phyloP scores from a whole-genome alignment of 2,113 vertebrate species.

The Protobothrops mucrosquamatus region DNA sequence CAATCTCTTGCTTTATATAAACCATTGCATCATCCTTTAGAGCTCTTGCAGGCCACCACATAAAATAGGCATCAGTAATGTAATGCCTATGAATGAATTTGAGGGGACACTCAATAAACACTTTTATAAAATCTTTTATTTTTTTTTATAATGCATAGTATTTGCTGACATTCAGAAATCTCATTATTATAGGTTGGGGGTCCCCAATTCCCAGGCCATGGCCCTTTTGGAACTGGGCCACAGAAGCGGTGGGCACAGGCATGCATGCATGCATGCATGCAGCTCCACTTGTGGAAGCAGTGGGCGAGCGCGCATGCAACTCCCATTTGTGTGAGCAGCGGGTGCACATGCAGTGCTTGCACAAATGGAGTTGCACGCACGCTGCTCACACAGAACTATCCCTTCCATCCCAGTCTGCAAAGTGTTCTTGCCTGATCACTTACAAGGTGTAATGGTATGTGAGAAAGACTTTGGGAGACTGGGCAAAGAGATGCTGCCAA shows the following conservation, averaged over 20 bases:
- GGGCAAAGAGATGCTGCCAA: not conserved
- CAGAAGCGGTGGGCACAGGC: too few relatives aligned
- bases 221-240: too few relatives aligned
- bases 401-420: too few relatives aligned
- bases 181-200: not conserved
- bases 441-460: not conserved
- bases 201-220: too few relatives aligned
- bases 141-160: not conserved
- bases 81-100: not conserved
- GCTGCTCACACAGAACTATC: too few relatives aligned
- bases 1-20: not conserved
- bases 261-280: too few relatives aligned
- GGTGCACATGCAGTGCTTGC: too few relatives aligned
- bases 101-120: not conserved
- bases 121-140: not conserved
- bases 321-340: too few relatives aligned
- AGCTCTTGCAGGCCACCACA: not conserved
- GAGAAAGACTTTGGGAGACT: not conserved
- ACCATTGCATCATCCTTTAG: not conserved
- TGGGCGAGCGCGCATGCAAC: too few relatives aligned
- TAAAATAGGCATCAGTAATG: not conserved
- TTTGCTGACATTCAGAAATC: not conserved
- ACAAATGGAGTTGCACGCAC: too few relatives aligned
- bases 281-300: too few relatives aligned
- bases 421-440: not conserved